Base-by-base conservation (phyloP, 2,888 invertebrate species). In the Chrysina gloriosa region DNA sequence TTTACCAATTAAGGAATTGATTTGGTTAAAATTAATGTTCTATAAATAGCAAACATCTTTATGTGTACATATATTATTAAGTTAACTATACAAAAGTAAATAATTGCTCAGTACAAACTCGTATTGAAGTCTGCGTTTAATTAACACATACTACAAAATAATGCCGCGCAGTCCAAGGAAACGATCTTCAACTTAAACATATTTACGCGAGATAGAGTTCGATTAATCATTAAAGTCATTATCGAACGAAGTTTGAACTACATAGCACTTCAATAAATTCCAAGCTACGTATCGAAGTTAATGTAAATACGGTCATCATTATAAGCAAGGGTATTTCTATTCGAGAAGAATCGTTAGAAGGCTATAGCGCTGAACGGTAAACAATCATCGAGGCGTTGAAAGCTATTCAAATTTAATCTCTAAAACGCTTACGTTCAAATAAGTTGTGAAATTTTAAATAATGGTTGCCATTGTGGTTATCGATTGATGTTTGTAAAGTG, bases 211-310 rank as follows among this genome's bases (percentile, higher is more conserved):
- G 34, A 19, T 29, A n/a, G 19, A 52, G 7, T 52, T 31, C 52
- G 52, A 52, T 31, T 19, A 31, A 52, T n/a, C 31, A 34, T 52
- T 52, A 19, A 52, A 34, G 52, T 31, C 52, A 52, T 52, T 52
- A 52, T 52, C 52, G 48, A 21, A 31, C 9, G 25, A 19, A 52
- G 31, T 52, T 52, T 19, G 5, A 11, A 9, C 4, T 6, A 9
- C 16, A 52, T 19, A 52, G 52, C 31, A n/a, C 7, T 7, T 19
- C 52, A 31, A 31, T 52, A 52, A 52, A 52, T 31, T 29, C n/a
- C 52, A 9, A 31, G 31, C 52, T 7, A 52, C 11, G 31, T 31
- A 52, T 52, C 31, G 34, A 52, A 52, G 31, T 52, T 52, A 31
- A 31, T 19, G 31, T 16, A 52, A 52, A 29, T 31, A 25, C 4